Conservation (phyloP, 2,113 vertebrate genomes). For the Gymnobelideus leadbeateri region DNA sequence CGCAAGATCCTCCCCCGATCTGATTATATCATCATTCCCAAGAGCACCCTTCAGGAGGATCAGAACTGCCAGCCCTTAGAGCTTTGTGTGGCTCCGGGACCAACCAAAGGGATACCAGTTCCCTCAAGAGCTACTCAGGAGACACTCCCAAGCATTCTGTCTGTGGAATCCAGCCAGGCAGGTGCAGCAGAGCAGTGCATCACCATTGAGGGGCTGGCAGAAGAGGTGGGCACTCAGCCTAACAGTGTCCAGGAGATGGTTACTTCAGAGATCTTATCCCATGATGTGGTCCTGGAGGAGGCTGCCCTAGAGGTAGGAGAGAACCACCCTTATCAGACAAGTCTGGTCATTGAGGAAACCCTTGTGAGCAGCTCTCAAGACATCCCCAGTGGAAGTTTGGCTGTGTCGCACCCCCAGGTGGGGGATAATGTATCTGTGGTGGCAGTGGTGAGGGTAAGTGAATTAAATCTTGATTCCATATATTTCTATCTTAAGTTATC, state of each 20-base stretch:
- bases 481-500: constrained; percentile 25
- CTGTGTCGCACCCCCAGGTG: constrained; percentile 77
- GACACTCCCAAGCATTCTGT: constrained; percentile 73
- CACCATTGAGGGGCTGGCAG: constrained; percentile 85
- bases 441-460: constrained; percentile 87
- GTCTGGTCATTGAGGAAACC: constrained; percentile 87
- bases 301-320: constrained; percentile 83
- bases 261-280: constrained; percentile 83
- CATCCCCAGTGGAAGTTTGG: constrained; percentile 65
- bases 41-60: constrained; percentile 86
- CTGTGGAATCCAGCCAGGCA: constrained; percentile 76
- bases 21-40: constrained; percentile 93
- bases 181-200: constrained; percentile 88
- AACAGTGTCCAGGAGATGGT: constrained; percentile 81
- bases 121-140: constrained; percentile 77
- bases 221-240: constrained; percentile 83
- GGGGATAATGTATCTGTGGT: constrained; percentile 87
- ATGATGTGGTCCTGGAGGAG: constrained; percentile 86
- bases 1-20: constrained; percentile 97
- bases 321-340: constrained; percentile 83
- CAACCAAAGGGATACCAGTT: constrained; percentile 70
- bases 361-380: constrained; percentile 80
- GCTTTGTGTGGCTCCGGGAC: constrained; percentile 81
- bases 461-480: neutral
- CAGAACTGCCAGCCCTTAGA: constrained; percentile 85